phyloP scores from a whole-genome alignment of 2,888 invertebrate genomes.

The Drymonia ruficornis region DNA sequence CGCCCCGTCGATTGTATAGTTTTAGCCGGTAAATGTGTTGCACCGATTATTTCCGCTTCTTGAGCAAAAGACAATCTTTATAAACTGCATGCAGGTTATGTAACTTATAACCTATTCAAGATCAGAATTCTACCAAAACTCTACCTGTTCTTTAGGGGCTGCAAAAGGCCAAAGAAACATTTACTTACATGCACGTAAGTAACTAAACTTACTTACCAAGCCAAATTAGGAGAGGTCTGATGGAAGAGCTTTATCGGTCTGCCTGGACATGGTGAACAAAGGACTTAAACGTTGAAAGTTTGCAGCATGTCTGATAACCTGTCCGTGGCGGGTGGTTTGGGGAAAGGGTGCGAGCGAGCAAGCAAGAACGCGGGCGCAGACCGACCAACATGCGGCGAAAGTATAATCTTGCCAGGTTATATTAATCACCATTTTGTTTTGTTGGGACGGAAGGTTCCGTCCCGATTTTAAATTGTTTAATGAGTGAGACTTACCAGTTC shows the following conservation, averaged over 20 bases:
- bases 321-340: constrained; percentile 41
- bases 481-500: not conserved
- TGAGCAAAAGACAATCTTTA: constrained; percentile 45
- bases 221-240: not conserved
- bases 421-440: too few relatives aligned
- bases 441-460: too few relatives aligned
- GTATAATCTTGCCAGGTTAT: constrained; percentile 37
- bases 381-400: constrained; percentile 71
- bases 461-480: not conserved
- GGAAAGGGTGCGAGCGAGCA: constrained; percentile 58
- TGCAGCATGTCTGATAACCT: constrained; percentile 37
- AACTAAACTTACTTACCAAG: not conserved
- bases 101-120: not conserved
- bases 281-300: constrained; percentile 27
- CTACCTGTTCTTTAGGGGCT: not conserved
- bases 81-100: constrained; percentile 14
- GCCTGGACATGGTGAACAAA: constrained; percentile 28
- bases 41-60: constrained; percentile 59
- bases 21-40: constrained; percentile 72
- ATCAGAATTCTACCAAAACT: not conserved
- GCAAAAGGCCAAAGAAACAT: too few relatives aligned
- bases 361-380: constrained; percentile 66
- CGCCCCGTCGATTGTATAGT: constrained; percentile 72
- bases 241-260: not conserved
- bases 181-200: not conserved